Percentiles rank a stretch among this genome's conserved stretches.
Conservation (phyloP, 1,140 invertebrate species). For the Rhopalosiphum padi region DNA sequence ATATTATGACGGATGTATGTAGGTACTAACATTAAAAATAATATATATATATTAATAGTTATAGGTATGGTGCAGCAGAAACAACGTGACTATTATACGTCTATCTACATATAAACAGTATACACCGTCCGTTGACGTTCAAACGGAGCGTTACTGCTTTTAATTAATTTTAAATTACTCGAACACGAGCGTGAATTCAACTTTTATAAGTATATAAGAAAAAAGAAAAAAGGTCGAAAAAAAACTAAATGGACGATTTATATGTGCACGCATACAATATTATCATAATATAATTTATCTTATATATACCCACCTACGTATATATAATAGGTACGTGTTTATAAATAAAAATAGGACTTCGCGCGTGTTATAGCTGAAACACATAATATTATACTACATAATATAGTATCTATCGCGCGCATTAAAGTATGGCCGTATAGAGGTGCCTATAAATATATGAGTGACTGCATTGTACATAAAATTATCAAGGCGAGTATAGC, state of each 20-base stretch:
- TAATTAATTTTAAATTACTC: constrained; percentile 35
- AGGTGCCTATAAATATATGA: not conserved
- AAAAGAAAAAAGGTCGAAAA: not conserved
- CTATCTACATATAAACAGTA: too few species aligned
- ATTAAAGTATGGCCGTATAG: not conserved
- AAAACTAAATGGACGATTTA: not conserved
- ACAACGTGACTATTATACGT: not conserved
- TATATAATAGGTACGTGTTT: not conserved
- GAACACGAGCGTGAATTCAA: not conserved
- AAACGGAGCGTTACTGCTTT: constrained; percentile 15
- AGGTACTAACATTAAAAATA: not conserved
- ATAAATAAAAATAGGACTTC: not conserved
- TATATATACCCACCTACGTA: not conserved
- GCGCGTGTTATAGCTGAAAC: not conserved
- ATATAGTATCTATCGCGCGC: not conserved
- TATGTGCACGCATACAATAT: not conserved
- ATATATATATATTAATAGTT: not conserved
- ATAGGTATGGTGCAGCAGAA: not conserved
- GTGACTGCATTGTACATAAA: not conserved
- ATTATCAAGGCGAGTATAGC: not conserved
- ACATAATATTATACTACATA: not conserved
- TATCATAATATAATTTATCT: not conserved
- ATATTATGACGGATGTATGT: not conserved
- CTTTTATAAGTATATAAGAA: not conserved
- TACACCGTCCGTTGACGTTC: not conserved